These are phyloP conservation scores for Trichomycterus rosablanca DNA, from an alignment of 2,113 vertebrate genomes.

Conservation along the genomic window DNA sequence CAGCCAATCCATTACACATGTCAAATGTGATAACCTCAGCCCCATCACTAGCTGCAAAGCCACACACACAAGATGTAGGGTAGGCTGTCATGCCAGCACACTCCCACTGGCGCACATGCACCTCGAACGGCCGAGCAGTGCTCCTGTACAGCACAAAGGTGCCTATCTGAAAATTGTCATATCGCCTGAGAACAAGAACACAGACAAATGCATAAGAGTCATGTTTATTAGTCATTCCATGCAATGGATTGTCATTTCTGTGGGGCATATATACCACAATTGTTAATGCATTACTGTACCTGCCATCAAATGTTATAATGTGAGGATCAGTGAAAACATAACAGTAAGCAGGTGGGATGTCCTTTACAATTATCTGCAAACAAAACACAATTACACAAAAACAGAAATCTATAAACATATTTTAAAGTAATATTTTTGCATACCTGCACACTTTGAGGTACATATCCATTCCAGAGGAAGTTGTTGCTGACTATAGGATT, in stretches of 20 bases:
- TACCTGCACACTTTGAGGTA: constrained; percentile 73
- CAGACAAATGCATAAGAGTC: not conserved
- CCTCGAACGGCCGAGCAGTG: constrained; percentile 71
- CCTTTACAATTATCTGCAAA: constrained; percentile 77
- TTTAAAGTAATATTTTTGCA: too few relatives aligned
- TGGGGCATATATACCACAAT: too few relatives aligned
- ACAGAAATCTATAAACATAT: not conserved
- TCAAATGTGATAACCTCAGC: constrained; percentile 75
- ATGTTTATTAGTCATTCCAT: too few relatives aligned
- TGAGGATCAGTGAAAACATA: constrained; percentile 89
- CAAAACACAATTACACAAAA: not conserved
- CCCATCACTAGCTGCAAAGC: constrained; percentile 77
- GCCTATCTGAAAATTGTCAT: constrained; percentile 82
- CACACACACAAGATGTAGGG: constrained; percentile 78
- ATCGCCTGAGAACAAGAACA: constrained; percentile 63
- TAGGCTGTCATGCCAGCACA: constrained; percentile 74
- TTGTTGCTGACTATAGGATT: constrained; percentile 67
- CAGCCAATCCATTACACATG: constrained; percentile 80
- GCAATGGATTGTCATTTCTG: too few relatives aligned
- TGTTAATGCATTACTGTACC: constrained; percentile 61
- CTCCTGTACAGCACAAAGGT: constrained; percentile 86
- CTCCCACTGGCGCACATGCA: constrained; percentile 86
- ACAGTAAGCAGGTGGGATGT: constrained; percentile 78
- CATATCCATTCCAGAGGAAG: constrained; percentile 82
- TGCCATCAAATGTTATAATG: constrained; percentile 88